Conservation (phyloP, 1,140 invertebrate species). For the Ctenoplectra terminalis region DNA sequence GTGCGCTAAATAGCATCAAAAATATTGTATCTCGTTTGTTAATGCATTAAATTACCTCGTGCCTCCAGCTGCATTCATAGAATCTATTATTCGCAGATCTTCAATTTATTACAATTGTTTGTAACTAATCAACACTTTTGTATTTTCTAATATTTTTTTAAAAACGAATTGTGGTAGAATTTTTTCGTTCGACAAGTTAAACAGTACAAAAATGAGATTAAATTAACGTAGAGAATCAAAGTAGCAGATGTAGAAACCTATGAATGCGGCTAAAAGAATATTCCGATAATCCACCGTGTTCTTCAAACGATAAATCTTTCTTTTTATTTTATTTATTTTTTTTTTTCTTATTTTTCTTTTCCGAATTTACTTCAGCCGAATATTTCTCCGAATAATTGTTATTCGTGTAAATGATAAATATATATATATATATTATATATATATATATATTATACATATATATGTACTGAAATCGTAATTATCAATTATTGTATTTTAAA, state of each 20-base stretch:
- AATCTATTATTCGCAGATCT: slow-evolving; percentile 44
- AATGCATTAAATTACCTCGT: slow-evolving; percentile 51
- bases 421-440: slow-evolving; percentile 37
- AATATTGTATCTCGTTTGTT: slow-evolving; percentile 52
- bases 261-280: slow-evolving; percentile 75
- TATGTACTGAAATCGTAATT: slow-evolving; percentile 75
- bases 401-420: slow-evolving; percentile 70
- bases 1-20: slow-evolving; percentile 26
- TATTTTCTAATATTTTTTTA: background rate
- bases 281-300: slow-evolving; percentile 61
- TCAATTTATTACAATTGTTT: background rate
- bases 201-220: slow-evolving; percentile 3
- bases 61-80: slow-evolving; percentile 75
- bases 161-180: background rate
- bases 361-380: slow-evolving; percentile 54
- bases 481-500: slow-evolving; percentile 76
- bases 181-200: background rate
- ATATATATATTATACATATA: slow-evolving; percentile 23
- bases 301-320: slow-evolving; percentile 52
- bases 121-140: background rate
- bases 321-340: slow-evolving; percentile 47
- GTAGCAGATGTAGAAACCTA: slow-evolving; percentile 59
- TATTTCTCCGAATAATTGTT: slow-evolving; percentile 73
- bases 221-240: slow-evolving; percentile 35
- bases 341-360: slow-evolving; percentile 49